Evolutionary conservation across 2,888 invertebrate genomes (phyloP).

Genomic region (Cataglyphis albicans): DNA sequence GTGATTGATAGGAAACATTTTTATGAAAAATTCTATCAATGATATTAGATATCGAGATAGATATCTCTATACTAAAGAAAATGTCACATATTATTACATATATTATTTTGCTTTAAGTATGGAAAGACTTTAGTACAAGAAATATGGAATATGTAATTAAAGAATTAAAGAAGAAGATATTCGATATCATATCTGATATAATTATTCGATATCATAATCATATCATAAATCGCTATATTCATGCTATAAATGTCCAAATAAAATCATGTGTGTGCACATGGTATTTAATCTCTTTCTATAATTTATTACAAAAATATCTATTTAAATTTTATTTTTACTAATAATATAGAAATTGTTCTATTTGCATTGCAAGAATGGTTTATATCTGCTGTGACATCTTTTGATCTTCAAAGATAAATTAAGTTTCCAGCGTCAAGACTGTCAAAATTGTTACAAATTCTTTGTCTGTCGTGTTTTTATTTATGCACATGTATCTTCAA

Average conservation of each 20-base stretch:
- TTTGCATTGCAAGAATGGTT: neutral
- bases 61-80: neutral
- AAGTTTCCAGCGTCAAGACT: conserved; percentile 60
- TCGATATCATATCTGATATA: neutral
- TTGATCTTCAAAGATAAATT: conserved; percentile 23
- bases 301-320: conserved; percentile 21
- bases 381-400: neutral
- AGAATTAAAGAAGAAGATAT: neutral
- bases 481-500: conserved; percentile 66
- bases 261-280: conserved; percentile 27
- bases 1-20: neutral
- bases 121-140: neutral
- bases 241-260: conserved; percentile 49
- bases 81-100: neutral
- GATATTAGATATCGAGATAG: neutral
- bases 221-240: conserved; percentile 27
- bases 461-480: conserved; percentile 73
- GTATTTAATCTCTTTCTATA: conserved; percentile 1
- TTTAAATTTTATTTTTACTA: conserved; percentile 7
- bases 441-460: conserved; percentile 58
- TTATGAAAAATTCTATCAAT: neutral
- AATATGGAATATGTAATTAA: neutral
- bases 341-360: conserved; percentile 27
- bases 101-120: neutral
- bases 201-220: conserved; percentile 18